Evolutionary conservation across 2,888 invertebrate genomes (phyloP), one percentile per base, ranked within the genome.

Genomic region (Xestia rhomboidea): DNA sequence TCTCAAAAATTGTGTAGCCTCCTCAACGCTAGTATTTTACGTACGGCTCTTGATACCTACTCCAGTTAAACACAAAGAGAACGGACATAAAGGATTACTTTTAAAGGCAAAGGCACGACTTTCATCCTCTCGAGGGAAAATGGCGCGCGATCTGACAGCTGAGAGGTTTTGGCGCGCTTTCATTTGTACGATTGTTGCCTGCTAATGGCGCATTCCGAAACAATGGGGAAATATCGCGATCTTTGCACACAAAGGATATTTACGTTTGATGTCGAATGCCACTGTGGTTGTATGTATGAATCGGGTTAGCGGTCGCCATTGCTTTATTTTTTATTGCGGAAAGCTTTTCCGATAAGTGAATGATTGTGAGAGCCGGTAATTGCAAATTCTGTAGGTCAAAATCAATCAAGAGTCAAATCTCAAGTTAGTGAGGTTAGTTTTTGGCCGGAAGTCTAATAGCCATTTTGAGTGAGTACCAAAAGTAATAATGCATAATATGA

Each of bases 181-280:
- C 90, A 91, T 91, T 91, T 91, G 88, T 86, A 77, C 91, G 93
- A 94, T 91, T 94, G 95, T 93, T 93, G 93, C 93, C 93, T 93
- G 91, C 92, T 96, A 96, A 96, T 95, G 95, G 95, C 92, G 91
- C 91, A 90, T 89, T 87, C 88, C 92, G 91, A 94, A 95, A 96
- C 95, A 96, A 96, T 95, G 93, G 93, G 92, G 91, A 93, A 94
- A 94, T 90, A 90, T 88, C 88, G 90, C 90, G 90, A 92, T 92
- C 92, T 92, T 91, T 92, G 90, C 88, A 89, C 93, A 95, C 94
- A 96, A 95, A 95, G 95, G 91, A 92, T 83, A 89, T 91, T 93
- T 90, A 91, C 94, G 94, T 95, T 96, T 95, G 95, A 95, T 95
- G 95, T 95, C 91, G 90, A 83, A 94, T 92, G 92, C 89, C 91